Evolutionary conservation across 1,140 invertebrate species (phyloP).

Genomic region (Yoshiicerus persimilis): DNA sequence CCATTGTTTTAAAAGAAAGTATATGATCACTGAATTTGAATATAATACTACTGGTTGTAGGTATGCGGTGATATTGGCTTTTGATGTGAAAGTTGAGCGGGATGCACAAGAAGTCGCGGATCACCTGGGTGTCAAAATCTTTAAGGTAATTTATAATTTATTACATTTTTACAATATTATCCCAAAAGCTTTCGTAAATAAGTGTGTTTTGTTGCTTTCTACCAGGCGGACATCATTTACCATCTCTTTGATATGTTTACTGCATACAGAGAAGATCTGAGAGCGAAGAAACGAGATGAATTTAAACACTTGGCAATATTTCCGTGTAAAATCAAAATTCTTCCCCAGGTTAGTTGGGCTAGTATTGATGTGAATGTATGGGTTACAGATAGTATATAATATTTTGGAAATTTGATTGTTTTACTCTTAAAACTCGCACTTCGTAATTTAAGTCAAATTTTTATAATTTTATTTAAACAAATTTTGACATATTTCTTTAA

Average conservation of each 20-base stretch:
- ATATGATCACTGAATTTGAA: too few relatives aligned
- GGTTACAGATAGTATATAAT: too few relatives aligned
- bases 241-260: conserved; percentile 98
- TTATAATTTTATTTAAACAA: too few relatives aligned
- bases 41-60: conserved; percentile 56
- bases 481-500: too few relatives aligned
- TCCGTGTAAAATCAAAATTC: conserved; percentile 87
- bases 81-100: conserved; percentile 97
- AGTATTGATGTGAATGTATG: too few relatives aligned
- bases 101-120: conserved; percentile 94
- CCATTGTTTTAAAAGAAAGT: too few relatives aligned
- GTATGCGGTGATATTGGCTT: conserved; percentile 96
- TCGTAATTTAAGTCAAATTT: too few relatives aligned
- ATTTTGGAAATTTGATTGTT: too few relatives aligned
- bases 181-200: too few relatives aligned
- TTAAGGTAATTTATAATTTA: conserved; percentile 31
- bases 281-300: conserved; percentile 87
- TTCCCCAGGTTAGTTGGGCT: conserved; percentile 70
- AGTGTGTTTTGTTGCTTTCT: background rate
- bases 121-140: conserved; percentile 38
- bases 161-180: too few relatives aligned
- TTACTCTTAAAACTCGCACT: too few relatives aligned
- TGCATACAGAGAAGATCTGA: conserved; percentile 90
- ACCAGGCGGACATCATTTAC: conserved; percentile 99
- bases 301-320: conserved; percentile 96